A percentile compares a stretch with the other conserved stretches of the same genome.
Conservation (phyloP, 1,140 invertebrate species). For the Rhagoletis zephyria region DNA sequence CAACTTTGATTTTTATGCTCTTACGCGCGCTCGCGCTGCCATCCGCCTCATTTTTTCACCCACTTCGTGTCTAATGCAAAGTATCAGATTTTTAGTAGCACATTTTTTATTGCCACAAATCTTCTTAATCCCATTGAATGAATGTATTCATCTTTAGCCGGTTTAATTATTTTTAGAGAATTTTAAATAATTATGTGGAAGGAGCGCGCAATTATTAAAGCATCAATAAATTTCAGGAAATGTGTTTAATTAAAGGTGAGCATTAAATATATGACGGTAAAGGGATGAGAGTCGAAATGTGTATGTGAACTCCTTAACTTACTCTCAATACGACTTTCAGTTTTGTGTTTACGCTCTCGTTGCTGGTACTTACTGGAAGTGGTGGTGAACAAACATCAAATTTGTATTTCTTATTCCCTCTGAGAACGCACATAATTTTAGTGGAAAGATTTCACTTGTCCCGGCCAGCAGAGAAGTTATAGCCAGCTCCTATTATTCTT, state of each 20-base stretch:
- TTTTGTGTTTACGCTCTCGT: too few relatives aligned
- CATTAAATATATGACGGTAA: background rate
- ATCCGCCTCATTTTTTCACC: background rate
- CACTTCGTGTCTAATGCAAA: background rate
- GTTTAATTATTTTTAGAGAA: slow-evolving; percentile 34
- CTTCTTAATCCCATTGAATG: background rate
- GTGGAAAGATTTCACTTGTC: too few relatives aligned
- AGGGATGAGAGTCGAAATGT: too few relatives aligned
- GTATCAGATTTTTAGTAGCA: background rate
- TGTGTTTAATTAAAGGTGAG: background rate
- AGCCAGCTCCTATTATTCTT: too few relatives aligned
- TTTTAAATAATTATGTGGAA: background rate
- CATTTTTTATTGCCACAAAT: slow-evolving; percentile 49
- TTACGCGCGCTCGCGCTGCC: background rate
- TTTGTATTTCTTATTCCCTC: too few relatives aligned
- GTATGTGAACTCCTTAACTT: too few relatives aligned
- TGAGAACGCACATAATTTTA: too few relatives aligned
- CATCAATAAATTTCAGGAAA: background rate
- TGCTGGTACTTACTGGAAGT: too few relatives aligned
- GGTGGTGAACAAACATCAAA: too few relatives aligned
- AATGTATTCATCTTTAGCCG: too few relatives aligned
- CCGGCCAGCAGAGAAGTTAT: too few relatives aligned
- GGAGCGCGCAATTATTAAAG: background rate
- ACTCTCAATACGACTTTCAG: too few relatives aligned
- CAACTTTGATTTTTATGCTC: slow-evolving; percentile 21